These are phyloP conservation scores for Drosophila nigritarsus DNA, from an alignment of 2,888 invertebrate genomes.

Conservation along the genomic window DNA sequence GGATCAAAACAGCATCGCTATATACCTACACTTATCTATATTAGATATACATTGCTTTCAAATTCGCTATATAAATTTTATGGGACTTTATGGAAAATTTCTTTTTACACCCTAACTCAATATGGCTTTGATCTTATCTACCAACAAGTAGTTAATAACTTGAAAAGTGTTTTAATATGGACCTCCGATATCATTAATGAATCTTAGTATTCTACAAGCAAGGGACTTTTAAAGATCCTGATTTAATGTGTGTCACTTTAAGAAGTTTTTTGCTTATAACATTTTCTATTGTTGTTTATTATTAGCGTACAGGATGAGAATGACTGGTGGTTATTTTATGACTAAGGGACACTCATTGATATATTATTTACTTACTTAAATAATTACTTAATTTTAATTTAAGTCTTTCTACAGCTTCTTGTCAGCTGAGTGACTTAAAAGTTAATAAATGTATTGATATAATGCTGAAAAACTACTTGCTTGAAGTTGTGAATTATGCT, in stretches of 20 bases:
- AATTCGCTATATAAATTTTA: neutral
- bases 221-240: no score
- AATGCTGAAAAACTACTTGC: neutral
- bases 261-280: neutral
- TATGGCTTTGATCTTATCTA: neutral
- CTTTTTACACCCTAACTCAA: neutral
- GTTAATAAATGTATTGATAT: neutral
- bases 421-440: no score
- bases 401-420: no score
- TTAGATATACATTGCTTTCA: neutral
- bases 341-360: neutral
- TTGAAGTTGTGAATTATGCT: neutral
- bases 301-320: neutral
- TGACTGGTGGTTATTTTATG: neutral
- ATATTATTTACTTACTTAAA: neutral
- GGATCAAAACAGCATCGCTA: neutral
- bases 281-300: neutral
- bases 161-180: neutral
- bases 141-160: neutral
- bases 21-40: neutral
- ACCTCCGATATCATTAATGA: neutral
- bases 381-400: neutral
- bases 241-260: neutral
- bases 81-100: neutral
- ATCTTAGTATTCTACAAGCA: neutral